Conservation (phyloP, 1,140 invertebrate genomes). For the Propsilocerus akamusi region DNA sequence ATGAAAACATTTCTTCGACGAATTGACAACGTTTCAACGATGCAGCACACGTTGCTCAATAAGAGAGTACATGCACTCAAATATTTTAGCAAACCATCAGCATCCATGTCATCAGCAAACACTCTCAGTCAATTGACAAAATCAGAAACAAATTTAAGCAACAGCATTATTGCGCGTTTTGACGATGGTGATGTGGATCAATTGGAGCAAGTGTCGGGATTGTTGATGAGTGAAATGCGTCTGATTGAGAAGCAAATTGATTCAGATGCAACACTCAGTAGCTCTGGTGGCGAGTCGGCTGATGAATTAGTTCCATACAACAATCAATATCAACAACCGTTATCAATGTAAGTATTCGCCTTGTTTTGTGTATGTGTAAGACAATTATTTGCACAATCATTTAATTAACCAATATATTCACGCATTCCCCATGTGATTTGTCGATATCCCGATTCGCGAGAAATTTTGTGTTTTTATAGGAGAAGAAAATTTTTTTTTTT, state of each 20-base stretch:
- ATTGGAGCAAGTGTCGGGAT: slow-evolving; percentile 44
- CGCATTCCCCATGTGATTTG: too few relatives aligned
- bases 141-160: slow-evolving; percentile 23
- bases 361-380: too few relatives aligned
- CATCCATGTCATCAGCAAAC: slow-evolving; percentile 23
- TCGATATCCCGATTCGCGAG: too few relatives aligned
- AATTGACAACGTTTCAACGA: slow-evolving; percentile 14
- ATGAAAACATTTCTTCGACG: slow-evolving; percentile 17
- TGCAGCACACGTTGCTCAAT: slow-evolving; percentile 12
- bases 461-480: too few relatives aligned
- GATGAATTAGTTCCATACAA: slow-evolving; percentile 71
- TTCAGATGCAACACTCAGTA: slow-evolving; percentile 83
- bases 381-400: too few relatives aligned
- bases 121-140: slow-evolving; percentile 15
- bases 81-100: slow-evolving; percentile 29
- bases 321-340: slow-evolving; percentile 49
- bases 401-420: too few relatives aligned
- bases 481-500: too few relatives aligned
- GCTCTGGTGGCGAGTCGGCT: slow-evolving; percentile 82
- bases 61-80: slow-evolving; percentile 7
- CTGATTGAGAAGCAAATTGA: slow-evolving; percentile 57
- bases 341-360: slow-evolving; percentile 61
- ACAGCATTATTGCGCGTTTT: slow-evolving; percentile 28
- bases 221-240: slow-evolving; percentile 45
- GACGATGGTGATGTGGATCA: slow-evolving; percentile 27